A percentile compares a stretch with the other conserved stretches of the same genome.
phyloP scores from a whole-genome alignment of 2,797 vertebrate species.

The Pantherophis alleghaniensis region DNA sequence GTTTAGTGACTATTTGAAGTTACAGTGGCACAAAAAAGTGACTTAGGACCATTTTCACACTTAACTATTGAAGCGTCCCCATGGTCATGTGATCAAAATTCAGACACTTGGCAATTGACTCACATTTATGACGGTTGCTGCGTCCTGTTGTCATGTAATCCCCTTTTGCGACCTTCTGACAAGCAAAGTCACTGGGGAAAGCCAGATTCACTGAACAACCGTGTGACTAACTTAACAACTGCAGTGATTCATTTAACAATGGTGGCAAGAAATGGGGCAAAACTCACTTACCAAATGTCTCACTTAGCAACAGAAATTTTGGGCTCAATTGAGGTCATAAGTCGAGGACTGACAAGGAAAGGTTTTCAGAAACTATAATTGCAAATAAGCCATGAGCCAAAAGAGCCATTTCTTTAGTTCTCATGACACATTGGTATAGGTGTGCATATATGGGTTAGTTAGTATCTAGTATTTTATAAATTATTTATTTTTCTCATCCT shows the following conservation, averaged over 20 bases:
- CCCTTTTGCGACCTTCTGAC: background rate
- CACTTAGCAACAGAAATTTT: background rate
- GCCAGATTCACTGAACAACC: background rate
- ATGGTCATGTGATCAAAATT: background rate
- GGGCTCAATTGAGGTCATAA: background rate
- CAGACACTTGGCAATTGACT: background rate
- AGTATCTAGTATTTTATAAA: background rate
- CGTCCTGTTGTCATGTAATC: background rate
- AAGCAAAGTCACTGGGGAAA: background rate
- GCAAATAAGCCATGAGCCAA: too few relatives aligned
- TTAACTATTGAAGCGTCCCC: background rate
- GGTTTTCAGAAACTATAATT: background rate
- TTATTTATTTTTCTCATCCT: background rate
- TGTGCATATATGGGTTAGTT: background rate
- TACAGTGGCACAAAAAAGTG: background rate
- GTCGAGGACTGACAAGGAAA: background rate
- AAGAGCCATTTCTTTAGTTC: accelerated
- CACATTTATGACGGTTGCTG: background rate
- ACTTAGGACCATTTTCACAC: background rate
- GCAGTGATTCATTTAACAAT: background rate
- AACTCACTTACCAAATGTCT: background rate
- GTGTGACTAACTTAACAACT: background rate
- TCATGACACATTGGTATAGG: background rate
- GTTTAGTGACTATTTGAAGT: background rate
- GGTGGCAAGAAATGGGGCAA: background rate